These are phyloP conservation scores for Chionoecetes opilio DNA, from an alignment of 1,140 invertebrate genomes.

Conservation along the genomic window DNA sequence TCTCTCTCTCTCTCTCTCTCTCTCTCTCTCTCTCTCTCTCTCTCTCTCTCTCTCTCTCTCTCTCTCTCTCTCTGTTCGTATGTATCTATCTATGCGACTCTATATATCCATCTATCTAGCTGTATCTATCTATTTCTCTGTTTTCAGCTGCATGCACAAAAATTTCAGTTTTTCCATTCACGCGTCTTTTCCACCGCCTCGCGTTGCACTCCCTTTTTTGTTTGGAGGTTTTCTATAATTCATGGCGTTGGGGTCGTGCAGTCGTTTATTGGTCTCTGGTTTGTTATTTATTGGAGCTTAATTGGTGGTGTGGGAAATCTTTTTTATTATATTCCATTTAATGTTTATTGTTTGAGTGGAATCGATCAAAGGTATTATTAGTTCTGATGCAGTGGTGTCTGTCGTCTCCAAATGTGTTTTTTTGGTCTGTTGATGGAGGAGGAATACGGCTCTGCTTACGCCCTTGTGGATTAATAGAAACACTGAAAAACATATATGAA, in stretches of 20 bases:
- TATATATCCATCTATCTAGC: slow-evolving; percentile 17
- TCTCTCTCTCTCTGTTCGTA: neutral
- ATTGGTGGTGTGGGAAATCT: slow-evolving; percentile 29
- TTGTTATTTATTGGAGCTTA: slow-evolving; percentile 21
- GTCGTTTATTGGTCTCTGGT: slow-evolving; percentile 28
- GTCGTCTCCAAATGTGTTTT: neutral
- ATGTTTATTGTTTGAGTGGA: neutral
- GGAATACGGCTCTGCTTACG: neutral
- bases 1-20: neutral
- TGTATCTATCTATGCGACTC: slow-evolving; percentile 42
- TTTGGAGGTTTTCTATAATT: slow-evolving; percentile 22
- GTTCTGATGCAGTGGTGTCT: neutral
- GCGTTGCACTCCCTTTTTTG: slow-evolving; percentile 8
- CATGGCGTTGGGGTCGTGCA: slow-evolving; percentile 22
- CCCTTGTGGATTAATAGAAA: neutral
- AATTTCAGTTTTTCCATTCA: neutral
- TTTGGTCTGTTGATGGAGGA: neutral
- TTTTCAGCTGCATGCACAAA: neutral
- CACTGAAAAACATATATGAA: neutral
- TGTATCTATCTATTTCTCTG: slow-evolving; percentile 35
- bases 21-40: slow-evolving; percentile 41
- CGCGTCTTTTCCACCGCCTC: neutral
- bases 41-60: neutral
- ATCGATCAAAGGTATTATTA: slow-evolving; percentile 9
- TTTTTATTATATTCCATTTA: neutral